phyloP scores from a whole-genome alignment of 2,113 vertebrate species.

The Panthera leo region DNA sequence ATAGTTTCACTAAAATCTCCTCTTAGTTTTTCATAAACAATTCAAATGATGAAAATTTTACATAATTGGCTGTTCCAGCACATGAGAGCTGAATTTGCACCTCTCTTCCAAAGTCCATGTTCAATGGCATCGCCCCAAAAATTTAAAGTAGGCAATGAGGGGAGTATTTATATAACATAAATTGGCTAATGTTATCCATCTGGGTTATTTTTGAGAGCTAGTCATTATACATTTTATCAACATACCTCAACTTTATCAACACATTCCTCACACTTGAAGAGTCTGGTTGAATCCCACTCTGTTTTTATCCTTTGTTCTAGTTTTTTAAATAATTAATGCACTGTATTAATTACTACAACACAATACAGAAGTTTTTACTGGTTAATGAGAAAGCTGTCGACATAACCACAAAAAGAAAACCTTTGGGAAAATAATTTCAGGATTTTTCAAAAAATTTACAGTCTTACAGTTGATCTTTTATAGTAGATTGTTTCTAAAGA shows the following conservation, averaged over 20 bases:
- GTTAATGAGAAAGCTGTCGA: neutral
- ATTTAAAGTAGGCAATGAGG: neutral
- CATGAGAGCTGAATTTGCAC: neutral
- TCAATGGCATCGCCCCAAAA: neutral
- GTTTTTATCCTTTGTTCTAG: neutral
- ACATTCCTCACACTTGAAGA: fast-evolving
- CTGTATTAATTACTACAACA: neutral
- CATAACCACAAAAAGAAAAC: neutral
- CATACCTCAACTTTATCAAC: too few relatives aligned
- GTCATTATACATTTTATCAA: neutral
- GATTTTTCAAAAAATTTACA: neutral
- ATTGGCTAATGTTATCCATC: neutral
- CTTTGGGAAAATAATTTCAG: neutral
- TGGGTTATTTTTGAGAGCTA: neutral
- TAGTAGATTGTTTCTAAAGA: neutral
- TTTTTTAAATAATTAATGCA: neutral
- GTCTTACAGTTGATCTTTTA: neutral
- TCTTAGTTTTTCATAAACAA: neutral
- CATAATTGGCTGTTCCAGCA: neutral
- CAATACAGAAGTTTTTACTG: neutral
- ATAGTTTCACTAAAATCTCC: neutral
- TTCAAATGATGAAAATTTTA: neutral
- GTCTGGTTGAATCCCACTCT: neutral
- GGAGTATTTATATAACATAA: neutral
- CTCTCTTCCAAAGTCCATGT: neutral